Base-by-base conservation (phyloP, 2,113 vertebrate genomes). In the Trinectes maculatus region DNA sequence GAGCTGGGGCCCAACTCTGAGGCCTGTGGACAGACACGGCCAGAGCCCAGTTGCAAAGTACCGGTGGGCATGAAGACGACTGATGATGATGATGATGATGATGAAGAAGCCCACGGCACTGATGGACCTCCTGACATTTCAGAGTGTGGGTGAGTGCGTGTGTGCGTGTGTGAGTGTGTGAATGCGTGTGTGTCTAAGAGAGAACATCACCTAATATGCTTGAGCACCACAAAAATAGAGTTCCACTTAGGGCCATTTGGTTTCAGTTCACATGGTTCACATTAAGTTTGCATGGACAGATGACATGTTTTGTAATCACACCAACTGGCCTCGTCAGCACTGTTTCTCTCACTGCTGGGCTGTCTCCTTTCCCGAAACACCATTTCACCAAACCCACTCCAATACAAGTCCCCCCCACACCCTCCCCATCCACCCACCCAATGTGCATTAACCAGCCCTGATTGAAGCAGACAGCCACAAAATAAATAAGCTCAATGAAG, bases 121-220 rank as follows among this genome's bases (percentile, higher is more conserved):
- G 95, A 96, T 76, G 96, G 94, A 82, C 90, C 95, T 5, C 95
- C 95, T 74, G 92, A 62, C 83, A 87, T 93, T 88, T 78, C 94
- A 43, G 93, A 95, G 72, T 96, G 95, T 87, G 93, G 94, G 96
- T 97, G 94, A 91, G 89, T 92, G 90, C 64, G 81, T 37, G 67
- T 51, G 76, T 36, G 59, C 49, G 43, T 37, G 25, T 19, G 53
- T 28, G 19, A 13, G 22, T 21, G 21, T 43, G 25, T 36, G 64
- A n/a, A 5, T 22, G 51, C 26, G 19, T 10, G 24, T 25, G 22
- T 44, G 29, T 28, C n/a, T n/a, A n/a, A n/a, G n/a, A n/a, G n/a
- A 80, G 61, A 66, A 39, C 46, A n/a, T 60, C 51, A 25, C 10
- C 40, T 56, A 59, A 44, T 48, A 12, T 22, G 5, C 29, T 31